Conservation (phyloP, 2,888 invertebrate genomes). For the Catonia carolina region DNA sequence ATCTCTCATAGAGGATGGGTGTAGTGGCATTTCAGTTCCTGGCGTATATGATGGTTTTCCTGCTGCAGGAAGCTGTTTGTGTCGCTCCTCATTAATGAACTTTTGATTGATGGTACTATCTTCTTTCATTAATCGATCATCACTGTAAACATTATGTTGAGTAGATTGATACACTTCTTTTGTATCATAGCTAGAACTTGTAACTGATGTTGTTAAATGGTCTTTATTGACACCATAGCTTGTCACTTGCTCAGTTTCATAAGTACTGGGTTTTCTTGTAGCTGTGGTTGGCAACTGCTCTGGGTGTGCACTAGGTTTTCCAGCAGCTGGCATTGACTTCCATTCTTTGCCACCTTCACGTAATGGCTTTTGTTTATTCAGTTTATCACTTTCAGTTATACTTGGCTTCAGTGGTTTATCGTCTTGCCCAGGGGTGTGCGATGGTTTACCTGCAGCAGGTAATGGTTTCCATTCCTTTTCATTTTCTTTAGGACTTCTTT, state of each 20-base stretch:
- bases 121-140: neutral
- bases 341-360: neutral
- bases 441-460: constrained; percentile 13
- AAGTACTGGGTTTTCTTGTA: too few relatives aligned
- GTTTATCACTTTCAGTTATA: neutral
- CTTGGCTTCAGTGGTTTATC: neutral
- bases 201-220: too few relatives aligned
- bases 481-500: neutral
- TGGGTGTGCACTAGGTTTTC: neutral
- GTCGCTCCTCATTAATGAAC: neutral
- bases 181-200: neutral
- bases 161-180: neutral
- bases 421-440: neutral
- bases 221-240: too few relatives aligned
- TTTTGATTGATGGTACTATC: neutral
- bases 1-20: neutral
- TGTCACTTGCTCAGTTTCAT: too few relatives aligned
- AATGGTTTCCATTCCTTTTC: neutral
- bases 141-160: constrained; percentile 6
- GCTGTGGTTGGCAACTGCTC: neutral
- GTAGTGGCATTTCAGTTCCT: neutral
- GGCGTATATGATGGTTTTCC: neutral
- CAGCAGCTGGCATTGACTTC: constrained; percentile 1
- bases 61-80: neutral
- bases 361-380: constrained; percentile 8